These are phyloP conservation scores for Apteryx mantelli DNA, from an alignment of 2,113 vertebrate species.

Conservation along the genomic window DNA sequence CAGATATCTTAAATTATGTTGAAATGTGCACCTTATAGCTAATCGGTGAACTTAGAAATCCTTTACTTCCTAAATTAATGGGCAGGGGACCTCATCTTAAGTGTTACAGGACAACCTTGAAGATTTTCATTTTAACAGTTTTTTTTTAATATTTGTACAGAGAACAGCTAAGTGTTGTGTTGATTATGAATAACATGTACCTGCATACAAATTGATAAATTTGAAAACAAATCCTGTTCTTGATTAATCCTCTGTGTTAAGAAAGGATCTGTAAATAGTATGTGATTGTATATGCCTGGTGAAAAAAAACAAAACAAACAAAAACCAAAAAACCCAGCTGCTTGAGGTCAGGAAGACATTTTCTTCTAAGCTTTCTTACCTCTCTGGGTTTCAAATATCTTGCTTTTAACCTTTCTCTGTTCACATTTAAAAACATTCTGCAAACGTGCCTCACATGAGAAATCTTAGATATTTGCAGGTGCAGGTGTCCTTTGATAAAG, in stretches of 20 bases:
- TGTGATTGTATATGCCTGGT: not conserved
- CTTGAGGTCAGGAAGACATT: slow-evolving; percentile 18
- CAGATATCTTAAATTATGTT: not conserved
- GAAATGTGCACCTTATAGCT: not conserved
- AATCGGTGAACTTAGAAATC: not conserved
- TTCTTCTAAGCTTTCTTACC: slow-evolving; percentile 7
- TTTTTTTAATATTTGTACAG: not conserved
- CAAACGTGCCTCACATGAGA: not conserved
- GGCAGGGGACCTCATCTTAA: not conserved
- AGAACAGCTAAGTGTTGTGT: not conserved
- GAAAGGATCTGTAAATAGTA: not conserved
- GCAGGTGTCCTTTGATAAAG: not conserved
- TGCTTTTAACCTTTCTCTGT: not conserved
- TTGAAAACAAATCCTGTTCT: not conserved
- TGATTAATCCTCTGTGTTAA: not conserved
- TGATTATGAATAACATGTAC: not conserved
- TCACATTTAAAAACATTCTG: not conserved
- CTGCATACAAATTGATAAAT: not conserved
- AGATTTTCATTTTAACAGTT: not conserved
- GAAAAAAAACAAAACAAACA: not conserved
- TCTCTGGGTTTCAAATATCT: not conserved
- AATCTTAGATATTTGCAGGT: slow-evolving; percentile 14
- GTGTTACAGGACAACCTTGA: not conserved
- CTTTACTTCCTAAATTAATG: not conserved
- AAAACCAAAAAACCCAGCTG: not conserved